phyloP scores from a whole-genome alignment of 2,888 invertebrate species.

The Lithophane socia region DNA sequence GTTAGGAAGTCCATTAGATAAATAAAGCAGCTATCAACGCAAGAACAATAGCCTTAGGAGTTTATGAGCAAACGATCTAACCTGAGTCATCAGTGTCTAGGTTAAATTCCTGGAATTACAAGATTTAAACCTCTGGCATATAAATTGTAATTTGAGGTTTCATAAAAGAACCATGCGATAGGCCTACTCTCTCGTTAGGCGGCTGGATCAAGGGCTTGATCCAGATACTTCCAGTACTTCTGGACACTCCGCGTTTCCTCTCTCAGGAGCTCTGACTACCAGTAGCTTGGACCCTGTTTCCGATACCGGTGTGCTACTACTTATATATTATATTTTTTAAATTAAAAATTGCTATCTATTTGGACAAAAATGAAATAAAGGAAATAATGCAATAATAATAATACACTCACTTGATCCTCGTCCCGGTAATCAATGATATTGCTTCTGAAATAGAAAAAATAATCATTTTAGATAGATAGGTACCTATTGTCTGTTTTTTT shows the following conservation, averaged over 20 bases:
- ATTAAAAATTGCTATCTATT: no score
- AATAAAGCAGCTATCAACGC: constrained; percentile 35
- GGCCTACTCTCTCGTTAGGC: no score
- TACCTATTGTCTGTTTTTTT: neutral
- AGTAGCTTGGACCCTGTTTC: no score
- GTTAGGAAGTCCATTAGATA: constrained; percentile 45
- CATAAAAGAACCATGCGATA: neutral
- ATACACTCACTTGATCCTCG: constrained; percentile 82
- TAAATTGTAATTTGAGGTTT: neutral
- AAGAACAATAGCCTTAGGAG: constrained; percentile 47
- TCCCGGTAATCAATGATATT: constrained; percentile 85
- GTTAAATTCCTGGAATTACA: constrained; percentile 30
- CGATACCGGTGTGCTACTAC: no score
- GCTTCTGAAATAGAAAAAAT: constrained; percentile 80
- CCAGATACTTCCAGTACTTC: no score
- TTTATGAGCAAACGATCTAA: constrained; percentile 28
- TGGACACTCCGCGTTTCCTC: no score
- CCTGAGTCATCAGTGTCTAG: constrained; percentile 45
- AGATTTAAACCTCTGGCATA: neutral
- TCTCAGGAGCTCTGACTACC: no score
- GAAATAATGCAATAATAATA: neutral
- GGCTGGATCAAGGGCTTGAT: no score
- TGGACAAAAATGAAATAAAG: no score
- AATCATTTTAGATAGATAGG: neutral
- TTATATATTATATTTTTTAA: no score